Conservation (phyloP, 2,797 vertebrate species). For the Ceryle rudis region DNA sequence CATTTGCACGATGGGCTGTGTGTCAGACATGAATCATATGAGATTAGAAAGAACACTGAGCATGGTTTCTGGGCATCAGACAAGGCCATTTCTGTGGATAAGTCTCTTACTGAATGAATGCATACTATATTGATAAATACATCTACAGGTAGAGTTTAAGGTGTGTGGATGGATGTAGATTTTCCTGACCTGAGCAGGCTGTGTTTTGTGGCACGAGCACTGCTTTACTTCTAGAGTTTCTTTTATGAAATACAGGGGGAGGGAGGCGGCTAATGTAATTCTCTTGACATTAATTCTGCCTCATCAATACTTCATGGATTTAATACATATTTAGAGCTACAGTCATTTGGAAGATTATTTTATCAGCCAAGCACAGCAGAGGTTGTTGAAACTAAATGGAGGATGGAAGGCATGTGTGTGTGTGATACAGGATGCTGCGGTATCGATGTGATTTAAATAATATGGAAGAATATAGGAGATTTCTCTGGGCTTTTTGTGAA, state of each 20-base stretch:
- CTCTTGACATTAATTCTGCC: neutral
- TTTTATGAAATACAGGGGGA: neutral
- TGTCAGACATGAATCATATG: neutral
- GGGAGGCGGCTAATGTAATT: neutral
- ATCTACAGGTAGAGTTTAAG: neutral
- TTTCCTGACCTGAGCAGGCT: neutral
- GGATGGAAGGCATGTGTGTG: neutral
- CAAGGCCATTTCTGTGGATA: neutral
- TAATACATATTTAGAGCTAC: conserved; percentile 28
- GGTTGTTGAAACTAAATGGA: conserved; percentile 39
- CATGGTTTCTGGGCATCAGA: neutral
- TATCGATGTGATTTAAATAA: conserved; percentile 47
- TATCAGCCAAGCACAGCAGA: conserved; percentile 1
- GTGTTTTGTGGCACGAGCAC: neutral
- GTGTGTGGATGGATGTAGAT: neutral
- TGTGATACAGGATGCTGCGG: neutral
- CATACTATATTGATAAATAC: neutral
- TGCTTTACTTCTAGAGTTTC: neutral
- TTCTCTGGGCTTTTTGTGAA: conserved; percentile 30
- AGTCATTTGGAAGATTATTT: conserved; percentile 14
- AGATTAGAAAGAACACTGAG: neutral
- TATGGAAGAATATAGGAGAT: conserved; percentile 38
- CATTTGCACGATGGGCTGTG: neutral
- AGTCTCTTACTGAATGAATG: neutral
- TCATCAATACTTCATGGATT: conserved; percentile 52